phyloP scores from a whole-genome alignment of 2,113 vertebrate genomes.

The Phyllostomus hastatus region DNA sequence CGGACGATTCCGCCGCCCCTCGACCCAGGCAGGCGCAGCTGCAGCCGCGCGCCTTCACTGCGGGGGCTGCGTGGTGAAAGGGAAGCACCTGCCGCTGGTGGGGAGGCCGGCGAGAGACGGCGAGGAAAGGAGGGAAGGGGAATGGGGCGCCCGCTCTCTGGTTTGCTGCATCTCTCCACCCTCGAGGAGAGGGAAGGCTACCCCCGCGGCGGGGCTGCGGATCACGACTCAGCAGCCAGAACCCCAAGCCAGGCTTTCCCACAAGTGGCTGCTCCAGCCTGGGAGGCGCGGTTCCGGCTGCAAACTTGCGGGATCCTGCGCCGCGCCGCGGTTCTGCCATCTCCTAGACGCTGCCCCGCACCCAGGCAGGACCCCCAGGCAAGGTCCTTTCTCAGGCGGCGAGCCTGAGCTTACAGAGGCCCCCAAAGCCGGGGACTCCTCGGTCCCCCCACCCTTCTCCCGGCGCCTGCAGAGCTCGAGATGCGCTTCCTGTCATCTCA shows the following conservation, averaged over 20 bases:
- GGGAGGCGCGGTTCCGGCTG: conserved; percentile 52
- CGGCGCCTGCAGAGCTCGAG: neutral
- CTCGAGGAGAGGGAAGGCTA: neutral
- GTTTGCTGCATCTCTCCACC: neutral
- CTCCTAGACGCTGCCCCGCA: neutral
- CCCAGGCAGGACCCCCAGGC: neutral
- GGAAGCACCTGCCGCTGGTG: conserved; percentile 70
- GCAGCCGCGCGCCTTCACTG: conserved; percentile 79
- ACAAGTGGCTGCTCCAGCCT: conserved; percentile 79
- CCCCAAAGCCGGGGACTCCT: neutral
- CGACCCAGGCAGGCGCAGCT: conserved; percentile 72
- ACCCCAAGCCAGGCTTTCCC: conserved; percentile 64
- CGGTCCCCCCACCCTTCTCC: neutral
- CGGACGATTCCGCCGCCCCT: conserved; percentile 56
- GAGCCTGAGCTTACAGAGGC: neutral
- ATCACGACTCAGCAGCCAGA: neutral
- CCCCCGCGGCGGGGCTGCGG: neutral
- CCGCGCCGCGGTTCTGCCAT: neutral
- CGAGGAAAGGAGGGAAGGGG: conserved; percentile 9
- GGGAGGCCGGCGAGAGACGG: conserved; percentile 68
- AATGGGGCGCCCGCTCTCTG: neutral
- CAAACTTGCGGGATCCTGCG: conserved; percentile 73
- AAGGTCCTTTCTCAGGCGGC: neutral
- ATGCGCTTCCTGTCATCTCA: neutral
- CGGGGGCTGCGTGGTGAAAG: conserved; percentile 80